phyloP scores from a whole-genome alignment of 2,113 vertebrate genomes.

The Chamaea fasciata region DNA sequence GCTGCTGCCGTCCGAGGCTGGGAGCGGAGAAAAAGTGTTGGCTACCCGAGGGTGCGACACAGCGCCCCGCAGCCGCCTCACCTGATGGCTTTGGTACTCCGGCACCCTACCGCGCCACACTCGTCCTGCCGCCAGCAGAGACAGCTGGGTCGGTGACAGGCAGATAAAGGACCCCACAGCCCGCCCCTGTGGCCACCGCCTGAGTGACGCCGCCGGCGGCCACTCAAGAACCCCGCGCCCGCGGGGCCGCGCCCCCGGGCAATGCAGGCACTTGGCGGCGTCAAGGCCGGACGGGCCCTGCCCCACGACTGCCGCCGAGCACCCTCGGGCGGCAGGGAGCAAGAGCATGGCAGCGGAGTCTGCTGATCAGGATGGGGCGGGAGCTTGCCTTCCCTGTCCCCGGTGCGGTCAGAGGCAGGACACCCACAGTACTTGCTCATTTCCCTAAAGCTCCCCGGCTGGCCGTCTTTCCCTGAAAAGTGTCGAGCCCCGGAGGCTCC shows the following conservation, averaged over 20 bases:
- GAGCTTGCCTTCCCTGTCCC: background rate
- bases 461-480: background rate
- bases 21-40: fast-evolving
- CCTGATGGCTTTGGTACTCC: fast-evolving
- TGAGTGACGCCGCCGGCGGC: background rate
- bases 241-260: background rate
- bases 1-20: background rate
- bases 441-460: background rate
- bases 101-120: fast-evolving
- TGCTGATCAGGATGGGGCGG: too few relatives aligned
- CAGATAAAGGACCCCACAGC: background rate
- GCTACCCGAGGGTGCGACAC: background rate
- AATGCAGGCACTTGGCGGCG: background rate
- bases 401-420: background rate
- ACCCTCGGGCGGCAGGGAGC: background rate
- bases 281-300: background rate
- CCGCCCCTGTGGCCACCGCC: background rate
- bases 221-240: background rate
- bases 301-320: too few relatives aligned
- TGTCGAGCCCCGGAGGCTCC: background rate
- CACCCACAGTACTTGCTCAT: background rate
- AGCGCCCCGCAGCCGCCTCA: background rate
- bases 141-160: fast-evolving
- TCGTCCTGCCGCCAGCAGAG: fast-evolving
- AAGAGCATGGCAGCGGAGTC: fast-evolving